Base-by-base conservation (phyloP, 2,888 invertebrate species). In the Hecatera dysodea region DNA sequence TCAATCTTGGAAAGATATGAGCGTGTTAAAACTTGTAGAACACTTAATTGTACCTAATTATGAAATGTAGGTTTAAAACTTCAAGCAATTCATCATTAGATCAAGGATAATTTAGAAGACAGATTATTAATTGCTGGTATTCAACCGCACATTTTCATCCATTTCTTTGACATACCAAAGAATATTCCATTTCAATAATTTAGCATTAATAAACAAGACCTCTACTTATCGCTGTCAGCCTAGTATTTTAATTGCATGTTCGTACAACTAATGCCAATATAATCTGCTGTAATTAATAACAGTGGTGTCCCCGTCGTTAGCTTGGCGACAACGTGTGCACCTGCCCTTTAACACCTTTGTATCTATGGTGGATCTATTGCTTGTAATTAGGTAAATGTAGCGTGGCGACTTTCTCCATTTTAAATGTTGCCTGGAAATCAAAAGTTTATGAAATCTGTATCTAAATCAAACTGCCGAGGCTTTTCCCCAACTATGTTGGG, bases 271-370 rank as follows among this genome's bases (percentile, higher is more conserved):
- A 81, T 71, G 66, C 8, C 44, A 57, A 61, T 78, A 73, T 64
- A 81, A 81, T 78, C 82, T 64, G 39, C 17, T 15, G 79, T 74
- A 82, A 78, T 80, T 80, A 78, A 80, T 82, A 74, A 81, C 63
- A 39, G 56, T 52, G 42, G 39, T 64, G 36, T 77, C 75, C 65
- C 44, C 17, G 19, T 68, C 67, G 68, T 64, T 69, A 81, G 67
- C 44, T 66, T 61, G 67, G 71, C 55, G 78, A 80, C 81, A 77
- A 55, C 44, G 39, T 62, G 53, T 56, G 39, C 78, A 79, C 65
- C 78, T 79, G 78, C 67, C 67, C 55, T 39, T 67, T 55, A 50
- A 67, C 65, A 80, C 61, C 67, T 81, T 81, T 70, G 11, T 62
- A 67, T 68, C 42, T 68, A n/a, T 69, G 39, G 50, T 22, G 2